These are phyloP conservation scores for Silurus lanzhouensis DNA, from an alignment of 2,797 vertebrate genomes.

Conservation along the genomic window DNA sequence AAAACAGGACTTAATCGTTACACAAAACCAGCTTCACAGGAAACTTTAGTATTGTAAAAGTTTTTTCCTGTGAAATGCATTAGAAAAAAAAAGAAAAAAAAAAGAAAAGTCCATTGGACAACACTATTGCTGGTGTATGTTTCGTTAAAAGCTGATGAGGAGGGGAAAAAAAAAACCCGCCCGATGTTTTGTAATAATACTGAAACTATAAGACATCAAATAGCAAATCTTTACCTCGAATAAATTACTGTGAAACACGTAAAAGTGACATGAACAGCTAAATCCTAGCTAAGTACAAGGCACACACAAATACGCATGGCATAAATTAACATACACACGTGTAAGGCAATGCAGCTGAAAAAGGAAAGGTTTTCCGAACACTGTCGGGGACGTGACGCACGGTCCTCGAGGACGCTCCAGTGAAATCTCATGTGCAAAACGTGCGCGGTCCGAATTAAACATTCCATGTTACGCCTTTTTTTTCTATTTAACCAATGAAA, in stretches of 20 bases:
- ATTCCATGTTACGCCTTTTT: constrained; percentile 27
- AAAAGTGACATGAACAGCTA: constrained; percentile 20
- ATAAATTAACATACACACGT: constrained; percentile 18
- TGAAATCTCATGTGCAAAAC: constrained; percentile 56
- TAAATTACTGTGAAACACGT: constrained; percentile 39
- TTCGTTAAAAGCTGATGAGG: constrained; percentile 22
- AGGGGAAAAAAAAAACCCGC: neutral
- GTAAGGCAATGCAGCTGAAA: constrained; percentile 50
- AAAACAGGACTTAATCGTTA: neutral
- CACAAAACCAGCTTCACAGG: neutral
- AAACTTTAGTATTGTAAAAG: neutral
- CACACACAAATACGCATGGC: constrained; percentile 34
- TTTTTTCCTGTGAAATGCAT: neutral
- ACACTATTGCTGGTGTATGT: constrained; percentile 66
- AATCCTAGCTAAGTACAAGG: constrained; percentile 23
- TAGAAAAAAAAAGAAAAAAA: neutral
- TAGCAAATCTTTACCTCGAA: neutral
- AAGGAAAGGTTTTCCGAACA: constrained; percentile 44
- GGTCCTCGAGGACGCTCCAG: constrained; percentile 22
- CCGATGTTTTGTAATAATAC: constrained; percentile 26
- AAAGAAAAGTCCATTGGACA: constrained; percentile 18
- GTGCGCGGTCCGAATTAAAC: constrained; percentile 39
- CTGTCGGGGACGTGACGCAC: constrained; percentile 9
- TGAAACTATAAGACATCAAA: neutral
- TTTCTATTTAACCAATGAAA: neutral